Base-by-base conservation (phyloP, 2,797 vertebrate genomes). In the Dendrocincla fuliginosa region DNA sequence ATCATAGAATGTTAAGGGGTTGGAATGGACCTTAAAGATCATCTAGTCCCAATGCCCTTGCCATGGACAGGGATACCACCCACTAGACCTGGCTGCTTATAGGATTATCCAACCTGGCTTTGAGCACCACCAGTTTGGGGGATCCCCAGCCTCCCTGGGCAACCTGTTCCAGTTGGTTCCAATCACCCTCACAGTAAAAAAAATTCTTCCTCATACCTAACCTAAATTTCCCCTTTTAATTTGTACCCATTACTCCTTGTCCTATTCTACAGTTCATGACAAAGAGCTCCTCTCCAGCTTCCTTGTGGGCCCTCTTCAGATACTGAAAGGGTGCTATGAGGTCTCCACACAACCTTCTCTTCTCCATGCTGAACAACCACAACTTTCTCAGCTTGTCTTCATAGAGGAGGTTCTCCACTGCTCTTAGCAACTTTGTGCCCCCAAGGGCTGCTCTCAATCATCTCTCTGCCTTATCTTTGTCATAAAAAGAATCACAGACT, bases 401-500 rank as follows among this genome's bases (percentile, higher is more conserved):
- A 8, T 11, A 30, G 30, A 5, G 8, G 2, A 64, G 27, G 22
- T 50, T 37, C 37, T 44, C 37, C 75, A 44, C 32, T 6, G 27
- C 59, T 50, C 28, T 57, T 5, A 37, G 3, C 18, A 20, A 19
- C 42, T 9, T 15, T 4, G 9, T 14, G 41, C 3, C 20, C 16
- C 17, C 46, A 32, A 59, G 60, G 24, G 30, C 19, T 59, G 16
- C 60, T 67, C 20, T 67, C 33, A 30, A 46, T 67, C 33, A 59
- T 13, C 11, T 46, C 44, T 67, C 30, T 25, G 30, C 35, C 42
- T 65, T 77, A 17, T 53, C 78, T 87, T 77, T 71, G 53, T 32
- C 46, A 85, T 10, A 55, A 69, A 90, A 87, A 84, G 35, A 80
- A 93, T 71, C 46, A 74, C 37, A 61, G 63, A 22, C 44, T 86